phyloP scores from a whole-genome alignment of 2,888 invertebrate species.

The Dyspetes luteomarginatus region DNA sequence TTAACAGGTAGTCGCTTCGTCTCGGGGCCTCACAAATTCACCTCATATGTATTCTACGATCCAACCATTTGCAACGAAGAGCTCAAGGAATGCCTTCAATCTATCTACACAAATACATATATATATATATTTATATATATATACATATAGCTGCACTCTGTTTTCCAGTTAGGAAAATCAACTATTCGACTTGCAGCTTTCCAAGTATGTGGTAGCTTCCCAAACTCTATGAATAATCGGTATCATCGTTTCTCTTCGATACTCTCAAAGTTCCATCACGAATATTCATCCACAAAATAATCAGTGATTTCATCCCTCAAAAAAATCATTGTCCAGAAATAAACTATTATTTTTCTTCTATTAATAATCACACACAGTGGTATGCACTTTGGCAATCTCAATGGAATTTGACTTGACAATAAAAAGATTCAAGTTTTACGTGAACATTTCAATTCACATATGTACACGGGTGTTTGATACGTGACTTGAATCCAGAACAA shows the following conservation, averaged over 20 bases:
- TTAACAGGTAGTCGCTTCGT: constrained; percentile 50
- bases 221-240: neutral
- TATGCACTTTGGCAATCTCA: neutral
- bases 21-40: constrained; percentile 8
- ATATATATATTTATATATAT: too few species aligned
- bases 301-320: neutral
- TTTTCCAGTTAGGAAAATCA: neutral
- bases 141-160: neutral
- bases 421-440: neutral
- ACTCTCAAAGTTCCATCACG: neutral
- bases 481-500: neutral
- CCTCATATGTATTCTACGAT: constrained; percentile 19
- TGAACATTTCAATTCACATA: neutral
- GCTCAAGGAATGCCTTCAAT: too few species aligned
- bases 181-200: neutral
- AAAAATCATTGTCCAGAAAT: neutral
- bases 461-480: too few species aligned
- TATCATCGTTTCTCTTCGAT: neutral
- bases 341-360: neutral
- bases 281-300: neutral
- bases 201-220: neutral
- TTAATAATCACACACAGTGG: neutral
- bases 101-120: too few species aligned
- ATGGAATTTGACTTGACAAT: neutral
- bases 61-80: neutral